These are phyloP conservation scores for Ursus arctos DNA, from an alignment of 2,113 vertebrate species.

Conservation along the genomic window DNA sequence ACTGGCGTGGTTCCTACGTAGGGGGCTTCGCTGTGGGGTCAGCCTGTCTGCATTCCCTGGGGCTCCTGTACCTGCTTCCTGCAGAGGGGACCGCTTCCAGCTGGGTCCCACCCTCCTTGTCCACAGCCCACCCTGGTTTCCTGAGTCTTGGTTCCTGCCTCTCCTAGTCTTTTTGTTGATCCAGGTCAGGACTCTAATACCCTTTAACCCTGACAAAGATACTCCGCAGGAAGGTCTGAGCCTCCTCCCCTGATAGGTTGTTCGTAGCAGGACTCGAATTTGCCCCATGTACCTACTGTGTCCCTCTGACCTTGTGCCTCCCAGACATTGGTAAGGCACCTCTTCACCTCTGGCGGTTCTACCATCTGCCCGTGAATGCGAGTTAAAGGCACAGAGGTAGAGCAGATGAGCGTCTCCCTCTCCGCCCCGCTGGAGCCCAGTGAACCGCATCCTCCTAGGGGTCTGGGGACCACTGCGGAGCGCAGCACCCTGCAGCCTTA, in stretches of 20 bases:
- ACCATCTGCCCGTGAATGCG: background rate
- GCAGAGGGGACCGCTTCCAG: background rate
- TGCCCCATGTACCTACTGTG: too few relatives aligned
- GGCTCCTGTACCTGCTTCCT: background rate
- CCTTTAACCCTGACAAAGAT: background rate
- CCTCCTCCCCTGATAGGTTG: background rate
- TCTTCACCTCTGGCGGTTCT: background rate
- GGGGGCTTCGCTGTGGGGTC: background rate
- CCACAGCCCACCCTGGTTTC: background rate
- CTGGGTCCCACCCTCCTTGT: background rate
- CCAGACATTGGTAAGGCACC: background rate
- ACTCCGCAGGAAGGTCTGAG: background rate
- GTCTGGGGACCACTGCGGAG: background rate
- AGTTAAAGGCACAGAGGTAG: background rate
- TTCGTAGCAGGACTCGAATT: background rate
- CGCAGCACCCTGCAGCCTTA: rapidly evolving
- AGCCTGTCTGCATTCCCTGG: background rate
- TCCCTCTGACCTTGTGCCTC: background rate
- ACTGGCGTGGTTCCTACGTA: background rate
- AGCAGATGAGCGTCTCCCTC: background rate
- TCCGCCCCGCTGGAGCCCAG: background rate
- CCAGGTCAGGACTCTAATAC: background rate
- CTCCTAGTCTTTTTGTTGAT: background rate
- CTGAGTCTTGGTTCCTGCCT: background rate
- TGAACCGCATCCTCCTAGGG: rapidly evolving